Percentiles rank a stretch among this genome's conserved stretches.
phyloP scores from a whole-genome alignment of 1,140 invertebrate species.

The Scylla paramamosain region DNA sequence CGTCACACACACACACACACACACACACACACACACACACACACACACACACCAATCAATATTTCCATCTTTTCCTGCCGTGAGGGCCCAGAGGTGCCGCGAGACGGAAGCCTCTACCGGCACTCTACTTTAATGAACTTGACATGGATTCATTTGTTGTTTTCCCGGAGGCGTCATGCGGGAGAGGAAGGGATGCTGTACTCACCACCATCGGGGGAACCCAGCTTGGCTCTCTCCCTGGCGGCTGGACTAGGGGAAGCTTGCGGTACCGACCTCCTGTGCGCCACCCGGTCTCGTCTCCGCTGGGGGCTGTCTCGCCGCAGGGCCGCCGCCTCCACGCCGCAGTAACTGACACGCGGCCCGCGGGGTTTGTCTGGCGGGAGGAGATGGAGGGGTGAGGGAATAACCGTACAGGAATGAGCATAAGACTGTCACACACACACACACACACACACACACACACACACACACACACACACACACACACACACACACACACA shows the following conservation, averaged over 20 bases:
- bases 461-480: no score
- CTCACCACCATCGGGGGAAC: conserved; percentile 65
- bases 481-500: no score
- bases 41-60: background rate
- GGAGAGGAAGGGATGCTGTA: background rate
- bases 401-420: background rate
- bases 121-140: background rate
- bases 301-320: conserved; percentile 58
- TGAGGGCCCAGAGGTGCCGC: background rate
- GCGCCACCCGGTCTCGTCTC: conserved; percentile 45
- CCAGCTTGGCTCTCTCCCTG: conserved; percentile 62
- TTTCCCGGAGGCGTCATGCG: background rate
- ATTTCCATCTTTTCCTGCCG: background rate
- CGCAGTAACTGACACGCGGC: conserved; percentile 44
- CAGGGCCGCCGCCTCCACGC: conserved; percentile 42
- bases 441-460: no score
- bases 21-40: conserved; percentile 43
- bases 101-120: background rate
- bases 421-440: no score
- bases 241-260: conserved; percentile 37
- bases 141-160: background rate
- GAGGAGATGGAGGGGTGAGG: background rate
- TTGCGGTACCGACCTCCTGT: conserved; percentile 59
- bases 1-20: conserved; percentile 50
- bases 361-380: conserved; percentile 28